Evolutionary conservation across 2,888 invertebrate genomes (phyloP).

Genomic region (Andrena bicolor): DNA sequence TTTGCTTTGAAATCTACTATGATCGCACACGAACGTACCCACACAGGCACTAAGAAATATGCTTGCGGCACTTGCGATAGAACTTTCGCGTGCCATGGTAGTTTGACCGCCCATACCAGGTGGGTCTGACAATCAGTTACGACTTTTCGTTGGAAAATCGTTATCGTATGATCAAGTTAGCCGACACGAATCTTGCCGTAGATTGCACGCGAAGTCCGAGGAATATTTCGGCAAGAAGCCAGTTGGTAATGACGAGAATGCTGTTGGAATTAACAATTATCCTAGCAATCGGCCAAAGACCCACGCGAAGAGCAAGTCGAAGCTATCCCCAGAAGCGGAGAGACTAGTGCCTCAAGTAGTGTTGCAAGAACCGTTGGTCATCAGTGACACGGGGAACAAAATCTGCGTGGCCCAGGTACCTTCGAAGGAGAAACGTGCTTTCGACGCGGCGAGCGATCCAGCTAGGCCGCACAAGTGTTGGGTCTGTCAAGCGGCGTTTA

Average conservation of each 20-base stretch:
- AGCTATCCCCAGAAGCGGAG: constrained; percentile 76
- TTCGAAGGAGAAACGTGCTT: constrained; percentile 76
- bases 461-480: constrained; percentile 86
- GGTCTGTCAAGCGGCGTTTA: constrained; percentile 85
- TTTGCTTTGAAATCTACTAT: constrained; percentile 82
- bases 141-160: not conserved
- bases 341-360: constrained; percentile 84
- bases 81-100: constrained; percentile 78
- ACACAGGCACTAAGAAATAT: constrained; percentile 76
- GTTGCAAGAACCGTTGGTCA: constrained; percentile 86
- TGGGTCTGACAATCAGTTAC: constrained; percentile 60
- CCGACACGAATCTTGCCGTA: constrained; percentile 9
- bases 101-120: constrained; percentile 78
- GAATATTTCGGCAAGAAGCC: constrained; percentile 70
- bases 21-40: constrained; percentile 79
- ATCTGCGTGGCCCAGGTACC: constrained; percentile 78
- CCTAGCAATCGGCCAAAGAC: not conserved
- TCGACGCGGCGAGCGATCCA: constrained; percentile 75
- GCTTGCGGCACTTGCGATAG: constrained; percentile 75
- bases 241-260: not conserved
- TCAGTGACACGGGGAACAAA: constrained; percentile 84
- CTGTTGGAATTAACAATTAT: not conserved
- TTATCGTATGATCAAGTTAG: not conserved
- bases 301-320: constrained; percentile 62
- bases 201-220: constrained; percentile 81